Evolutionary conservation across 2,797 vertebrate species (phyloP), one percentile per base, ranked within the genome.

Genomic region (Diplodus puntazzo): DNA sequence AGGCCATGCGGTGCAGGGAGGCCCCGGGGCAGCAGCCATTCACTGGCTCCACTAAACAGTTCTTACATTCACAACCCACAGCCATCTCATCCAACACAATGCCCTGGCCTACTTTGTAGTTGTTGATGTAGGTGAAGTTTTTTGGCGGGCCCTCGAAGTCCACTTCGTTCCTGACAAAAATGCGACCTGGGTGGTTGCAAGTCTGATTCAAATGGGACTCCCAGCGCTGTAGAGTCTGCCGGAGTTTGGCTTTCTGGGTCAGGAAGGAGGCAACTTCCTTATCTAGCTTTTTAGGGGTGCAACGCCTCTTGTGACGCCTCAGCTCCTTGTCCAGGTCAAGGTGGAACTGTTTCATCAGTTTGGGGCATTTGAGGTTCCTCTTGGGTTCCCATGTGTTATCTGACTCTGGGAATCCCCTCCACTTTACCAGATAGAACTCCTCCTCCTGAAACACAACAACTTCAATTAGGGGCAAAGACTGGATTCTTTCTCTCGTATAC

Each of bases 391-490:
- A 99, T 5, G 95, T 95, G 90, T 94, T 98, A 21, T 95, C 93
- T 0, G 94, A 91, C 46, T 96, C 92, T 0, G 96, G 89, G 80
- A 96, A 98, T 1, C 96, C 96, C 2, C 91, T 95, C 97, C 97
- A 98, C 82, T 98, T 98, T 12, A 98, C 97, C 81, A 97, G 88
- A 88, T 97, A 98, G 74, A 95, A 95, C 70, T 97, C 96, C 53
- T 96, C 94, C 5, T 94, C 94, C 96, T 97, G 55, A 69, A 87
- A 87, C 14, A 85, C 4, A 73, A 55, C 5, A 58, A n/a, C 0
- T 18, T 77, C 3, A 61, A 17, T 72, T 54, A 57, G 3, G 16
- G 30, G 12, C 13, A 59, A 49, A 39, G 0, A 34, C 1, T 17
- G 5, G 4, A 62, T 58, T 66, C 12, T 17, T 59, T 49, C 5